phyloP scores from a whole-genome alignment of 2,797 vertebrate species.

The Ptychadena robeensis region DNA sequence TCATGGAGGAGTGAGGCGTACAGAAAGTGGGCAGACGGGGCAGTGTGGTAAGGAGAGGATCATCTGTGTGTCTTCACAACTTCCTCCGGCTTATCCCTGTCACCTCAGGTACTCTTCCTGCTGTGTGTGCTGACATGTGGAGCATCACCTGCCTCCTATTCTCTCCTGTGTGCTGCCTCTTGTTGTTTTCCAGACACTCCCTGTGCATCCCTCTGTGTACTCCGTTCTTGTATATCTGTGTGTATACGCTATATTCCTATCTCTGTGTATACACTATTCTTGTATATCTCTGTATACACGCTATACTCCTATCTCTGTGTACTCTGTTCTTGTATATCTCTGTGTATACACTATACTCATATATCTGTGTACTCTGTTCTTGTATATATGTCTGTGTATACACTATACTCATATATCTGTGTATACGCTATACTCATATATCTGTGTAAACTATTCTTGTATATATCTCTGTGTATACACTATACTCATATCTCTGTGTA shows the following conservation, averaged over 20 bases:
- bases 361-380: too few relatives aligned
- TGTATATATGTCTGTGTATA: too few relatives aligned
- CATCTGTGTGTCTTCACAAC: neutral
- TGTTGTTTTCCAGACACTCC: constrained; percentile 3
- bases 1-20: constrained; percentile 32
- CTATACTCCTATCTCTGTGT: too few relatives aligned
- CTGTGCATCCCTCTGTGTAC: neutral
- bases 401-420: too few relatives aligned
- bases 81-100: constrained; percentile 11
- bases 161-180: constrained; percentile 1
- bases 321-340: too few relatives aligned
- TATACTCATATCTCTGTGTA: neutral
- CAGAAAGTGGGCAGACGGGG: constrained; percentile 14
- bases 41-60: constrained; percentile 7
- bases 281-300: too few relatives aligned
- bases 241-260: neutral
- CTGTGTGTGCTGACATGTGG: neutral
- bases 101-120: neutral
- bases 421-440: too few relatives aligned
- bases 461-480: too few relatives aligned
- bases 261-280: too few relatives aligned
- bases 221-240: too few relatives aligned
- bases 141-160: neutral
- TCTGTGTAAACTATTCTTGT: too few relatives aligned
- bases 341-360: too few relatives aligned